Percentiles rank a stretch among this genome's conserved stretches.
Evolutionary conservation across 2,113 vertebrate species (phyloP).

Genomic region (Tringa solitaria): DNA sequence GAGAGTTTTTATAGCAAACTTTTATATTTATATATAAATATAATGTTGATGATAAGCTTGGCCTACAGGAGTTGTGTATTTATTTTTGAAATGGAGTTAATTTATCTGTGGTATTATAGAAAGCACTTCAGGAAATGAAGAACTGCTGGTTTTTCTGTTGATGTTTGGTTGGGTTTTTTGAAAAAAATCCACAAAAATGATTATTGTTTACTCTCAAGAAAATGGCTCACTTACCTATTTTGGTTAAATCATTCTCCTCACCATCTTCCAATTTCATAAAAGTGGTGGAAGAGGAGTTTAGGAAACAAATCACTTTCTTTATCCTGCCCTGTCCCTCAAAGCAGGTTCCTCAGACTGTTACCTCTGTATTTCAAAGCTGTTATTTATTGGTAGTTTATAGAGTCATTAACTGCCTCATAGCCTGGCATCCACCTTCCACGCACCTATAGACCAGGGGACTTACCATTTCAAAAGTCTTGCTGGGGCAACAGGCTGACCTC

Average conservation of each 20-base stretch:
- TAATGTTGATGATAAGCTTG: not conserved
- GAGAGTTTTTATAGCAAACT: not conserved
- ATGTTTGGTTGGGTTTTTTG: not conserved
- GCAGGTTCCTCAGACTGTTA: not conserved
- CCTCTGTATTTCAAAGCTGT: not conserved
- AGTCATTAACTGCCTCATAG: not conserved
- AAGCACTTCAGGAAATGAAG: not conserved
- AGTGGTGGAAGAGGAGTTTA: not conserved
- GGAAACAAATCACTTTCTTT: not conserved
- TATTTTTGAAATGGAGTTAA: not conserved
- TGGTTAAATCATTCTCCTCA: not conserved
- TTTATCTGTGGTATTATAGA: not conserved
- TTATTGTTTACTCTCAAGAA: not conserved
- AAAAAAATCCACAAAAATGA: not conserved
- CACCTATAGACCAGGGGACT: not conserved
- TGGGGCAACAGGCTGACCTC: fast-evolving
- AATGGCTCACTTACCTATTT: not conserved
- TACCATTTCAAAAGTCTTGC: not conserved
- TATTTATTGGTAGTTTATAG: not conserved
- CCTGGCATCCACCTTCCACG: not conserved
- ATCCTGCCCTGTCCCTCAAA: not conserved
- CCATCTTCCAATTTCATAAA: not conserved
- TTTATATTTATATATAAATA: not conserved
- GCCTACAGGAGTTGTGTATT: not conserved
- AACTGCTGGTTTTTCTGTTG: not conserved